Base-by-base conservation (phyloP, 1,140 invertebrate species). In the Formica exsecta region DNA sequence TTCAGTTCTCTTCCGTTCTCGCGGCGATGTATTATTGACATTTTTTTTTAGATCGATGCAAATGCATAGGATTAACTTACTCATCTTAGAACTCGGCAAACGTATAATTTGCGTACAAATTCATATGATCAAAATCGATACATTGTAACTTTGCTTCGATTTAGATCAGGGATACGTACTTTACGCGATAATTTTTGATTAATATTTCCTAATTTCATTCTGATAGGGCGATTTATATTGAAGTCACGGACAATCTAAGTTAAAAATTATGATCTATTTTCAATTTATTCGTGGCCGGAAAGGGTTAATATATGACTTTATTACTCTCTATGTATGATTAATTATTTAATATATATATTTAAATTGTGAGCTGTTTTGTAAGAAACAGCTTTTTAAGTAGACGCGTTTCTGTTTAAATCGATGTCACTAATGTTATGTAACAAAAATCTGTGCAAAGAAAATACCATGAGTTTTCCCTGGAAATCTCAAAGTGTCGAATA, bases 1-100 rank as follows among this genome's bases (percentile, higher is more conserved):
- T 86, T 65, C 32, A 41, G 25, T 25, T 74, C 62, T 13, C 41
- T 79, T 64, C 74, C 54, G 22, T 38, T 76, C 44, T 76, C n/a
- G 29, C 41, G 32, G 25, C 68, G 38, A 25, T 71, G 13, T 19
- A 59, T 19, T 51, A 57, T 22, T 16, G n/a, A 3, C 1, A 9
- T 44, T 73, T 83, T 48, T 81, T 73, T 73, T 38, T 57, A 32
- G 2, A 32, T 19, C 9, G 13, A 16, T 7, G 16, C 57, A 57
- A 61, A 32, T 44, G 8, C 3, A 44, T 44, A n/a, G 1, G 19
- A 32, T 59, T 7, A 16, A 61, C 29, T 19, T 41, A 16, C 44
- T 59, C 16, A 13, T 22, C 19, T 44, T 13, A 6, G 44, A 71
- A 16, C 7, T 32, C 44, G 7, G 19, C n/a, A 54, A 66, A 54